Evolutionary conservation across 2,113 vertebrate genomes (phyloP), one percentile per base, ranked within the genome.

Genomic region (Macheiramphus alcinus): DNA sequence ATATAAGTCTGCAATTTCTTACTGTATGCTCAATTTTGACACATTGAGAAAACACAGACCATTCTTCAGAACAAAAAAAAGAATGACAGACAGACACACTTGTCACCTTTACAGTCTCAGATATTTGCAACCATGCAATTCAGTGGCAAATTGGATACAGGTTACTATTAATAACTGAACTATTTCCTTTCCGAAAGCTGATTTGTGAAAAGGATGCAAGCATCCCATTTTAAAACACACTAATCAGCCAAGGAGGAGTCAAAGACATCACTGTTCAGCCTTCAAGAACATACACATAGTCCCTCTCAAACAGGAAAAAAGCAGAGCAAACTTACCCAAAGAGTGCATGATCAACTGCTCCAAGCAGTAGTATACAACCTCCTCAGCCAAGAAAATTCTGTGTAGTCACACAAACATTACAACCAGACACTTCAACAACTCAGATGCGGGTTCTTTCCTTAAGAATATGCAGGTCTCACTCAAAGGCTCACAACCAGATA

Each of bases 141-240:
- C 88, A 1, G 2, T 40, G 67, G 75, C 92, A 96, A 96, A 94
- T 56, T 95, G 72, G 96, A 92, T 93, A 32, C 32, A 76, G 90
- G 67, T 90, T 93, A 42, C 96, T 96, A 97, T 96, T 96, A 96
- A 96, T 96, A 97, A 68, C 92, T 59, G 25, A 93, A 90, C 92
- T 83, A 83, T 88, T 95, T 92, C 94, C 94, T 94, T 70, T 36
- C 90, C 76, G 7, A 71, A 79, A 5, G 40, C 75, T 76, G 88
- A 84, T 86, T 95, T 94, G 94, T 43, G 68, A 43, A 27, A 91
- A 90, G 75, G 85, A 88, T 74, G 82, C 82, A 59, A 78, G 72
- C 80, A 97, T 63, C 56, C 55, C 86, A 18, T 67, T 90, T 92
- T 76, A 86, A 94, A 94, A 74, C 72, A 61, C 78, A 3, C 38